These are phyloP conservation scores for Heliconius ismenius DNA, from an alignment of 2,888 invertebrate genomes.

Conservation along the genomic window DNA sequence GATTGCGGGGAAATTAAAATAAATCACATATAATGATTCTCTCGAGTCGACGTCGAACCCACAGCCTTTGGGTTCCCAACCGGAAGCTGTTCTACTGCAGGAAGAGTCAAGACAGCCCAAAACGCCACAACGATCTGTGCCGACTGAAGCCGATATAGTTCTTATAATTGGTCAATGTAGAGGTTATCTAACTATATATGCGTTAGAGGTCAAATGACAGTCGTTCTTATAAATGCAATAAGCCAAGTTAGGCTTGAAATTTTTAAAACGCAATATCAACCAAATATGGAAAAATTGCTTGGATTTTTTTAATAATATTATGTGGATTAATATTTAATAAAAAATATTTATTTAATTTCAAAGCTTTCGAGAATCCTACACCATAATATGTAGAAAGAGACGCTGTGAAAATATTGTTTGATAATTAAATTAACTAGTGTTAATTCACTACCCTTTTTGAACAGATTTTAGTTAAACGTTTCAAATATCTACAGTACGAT, in stretches of 20 bases:
- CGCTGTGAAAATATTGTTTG: not conserved
- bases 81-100: too few species aligned
- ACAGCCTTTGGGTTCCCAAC: too few species aligned
- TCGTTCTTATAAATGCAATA: conserved; percentile 5
- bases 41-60: too few species aligned
- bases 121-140: too few species aligned
- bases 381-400: not conserved
- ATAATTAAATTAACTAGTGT: not conserved
- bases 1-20: not conserved
- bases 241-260: not conserved
- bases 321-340: too few species aligned
- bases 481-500: not conserved
- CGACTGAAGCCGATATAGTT: not conserved
- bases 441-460: not conserved
- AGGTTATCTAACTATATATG: not conserved
- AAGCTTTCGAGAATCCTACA: not conserved
- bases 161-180: not conserved
- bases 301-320: too few species aligned
- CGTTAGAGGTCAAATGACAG: not conserved
- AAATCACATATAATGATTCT: too few species aligned
- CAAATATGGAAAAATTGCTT: not conserved
- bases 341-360: too few species aligned
- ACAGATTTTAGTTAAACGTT: not conserved
- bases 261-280: not conserved
- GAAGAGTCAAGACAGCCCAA: too few species aligned